Percentiles rank a stretch among this genome's conserved stretches.
Evolutionary conservation across 2,113 vertebrate genomes (phyloP).

Genomic region (Pampusana beccarii): DNA sequence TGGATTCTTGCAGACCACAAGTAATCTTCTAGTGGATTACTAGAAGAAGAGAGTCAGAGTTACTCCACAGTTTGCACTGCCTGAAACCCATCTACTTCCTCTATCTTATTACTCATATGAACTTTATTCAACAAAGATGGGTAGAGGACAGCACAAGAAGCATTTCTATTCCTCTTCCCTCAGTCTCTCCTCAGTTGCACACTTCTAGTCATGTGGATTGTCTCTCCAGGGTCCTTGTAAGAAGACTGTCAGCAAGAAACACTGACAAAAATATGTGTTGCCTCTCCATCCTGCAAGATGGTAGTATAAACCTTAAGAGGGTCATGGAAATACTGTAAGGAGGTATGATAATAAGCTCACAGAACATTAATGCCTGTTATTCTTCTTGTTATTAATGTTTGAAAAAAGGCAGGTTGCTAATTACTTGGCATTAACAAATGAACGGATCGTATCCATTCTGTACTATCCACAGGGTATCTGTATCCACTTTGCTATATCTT

Average conservation of each 20-base stretch:
- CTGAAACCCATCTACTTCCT: neutral
- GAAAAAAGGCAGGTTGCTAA: neutral
- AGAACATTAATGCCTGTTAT: neutral
- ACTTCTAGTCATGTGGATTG: neutral
- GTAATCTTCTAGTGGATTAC: no score
- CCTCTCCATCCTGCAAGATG: neutral
- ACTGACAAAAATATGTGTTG: neutral
- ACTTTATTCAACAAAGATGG: neutral
- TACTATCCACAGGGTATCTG: neutral
- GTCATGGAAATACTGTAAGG: neutral
- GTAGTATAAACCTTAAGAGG: neutral
- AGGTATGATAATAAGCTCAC: neutral
- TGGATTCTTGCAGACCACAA: neutral
- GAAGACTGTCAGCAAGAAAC: neutral
- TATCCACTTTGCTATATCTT: neutral
- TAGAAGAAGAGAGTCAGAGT: neutral
- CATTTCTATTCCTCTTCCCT: neutral
- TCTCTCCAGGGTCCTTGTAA: neutral
- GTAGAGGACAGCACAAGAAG: neutral
- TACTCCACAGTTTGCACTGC: neutral
- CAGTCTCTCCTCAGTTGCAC: neutral
- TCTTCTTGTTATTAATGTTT: neutral
- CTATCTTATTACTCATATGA: neutral
- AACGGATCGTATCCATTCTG: neutral
- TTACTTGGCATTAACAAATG: neutral